Evolutionary conservation across 2,888 invertebrate species (phyloP).

Genomic region (Stenodema calcarata): DNA sequence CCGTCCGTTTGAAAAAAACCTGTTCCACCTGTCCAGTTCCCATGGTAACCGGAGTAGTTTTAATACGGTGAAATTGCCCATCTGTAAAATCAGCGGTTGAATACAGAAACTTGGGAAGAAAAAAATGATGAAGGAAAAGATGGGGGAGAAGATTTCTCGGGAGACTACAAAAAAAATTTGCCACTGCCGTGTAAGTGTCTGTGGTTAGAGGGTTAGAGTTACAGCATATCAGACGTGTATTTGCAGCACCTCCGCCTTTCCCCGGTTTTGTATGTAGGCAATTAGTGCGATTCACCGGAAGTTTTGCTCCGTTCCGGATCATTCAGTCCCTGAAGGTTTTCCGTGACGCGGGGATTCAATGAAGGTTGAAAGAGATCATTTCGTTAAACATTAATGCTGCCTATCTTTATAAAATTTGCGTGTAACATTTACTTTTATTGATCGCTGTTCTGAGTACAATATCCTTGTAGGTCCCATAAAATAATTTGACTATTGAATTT

Average conservation of each 20-base stretch:
- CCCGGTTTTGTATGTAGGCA: conserved; percentile 4
- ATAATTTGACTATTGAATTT: too few relatives aligned
- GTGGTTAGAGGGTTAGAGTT: conserved; percentile 23
- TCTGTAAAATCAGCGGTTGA: conserved; percentile 39
- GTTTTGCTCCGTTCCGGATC: not conserved
- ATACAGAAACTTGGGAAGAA: not conserved
- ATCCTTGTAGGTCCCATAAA: too few relatives aligned
- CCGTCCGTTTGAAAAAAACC: conserved; percentile 19
- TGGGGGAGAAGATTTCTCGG: not conserved
- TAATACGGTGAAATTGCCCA: conserved; percentile 39
- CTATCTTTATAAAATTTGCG: not conserved
- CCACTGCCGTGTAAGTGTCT: conserved; percentile 31
- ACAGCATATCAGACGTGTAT: not conserved
- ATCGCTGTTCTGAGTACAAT: too few relatives aligned
- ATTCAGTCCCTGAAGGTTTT: not conserved
- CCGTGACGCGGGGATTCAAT: not conserved
- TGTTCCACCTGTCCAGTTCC: conserved; percentile 40
- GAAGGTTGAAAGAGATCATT: not conserved
- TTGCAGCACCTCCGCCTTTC: not conserved
- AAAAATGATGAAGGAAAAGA: not conserved
- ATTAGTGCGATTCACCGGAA: conserved; percentile 20
- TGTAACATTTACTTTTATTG: not conserved
- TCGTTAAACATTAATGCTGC: not conserved
- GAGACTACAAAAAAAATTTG: conserved; percentile 7
- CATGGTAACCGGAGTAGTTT: conserved; percentile 42